These are phyloP conservation scores for Electrona antarctica DNA, from an alignment of 2,113 vertebrate species.

Conservation along the genomic window DNA sequence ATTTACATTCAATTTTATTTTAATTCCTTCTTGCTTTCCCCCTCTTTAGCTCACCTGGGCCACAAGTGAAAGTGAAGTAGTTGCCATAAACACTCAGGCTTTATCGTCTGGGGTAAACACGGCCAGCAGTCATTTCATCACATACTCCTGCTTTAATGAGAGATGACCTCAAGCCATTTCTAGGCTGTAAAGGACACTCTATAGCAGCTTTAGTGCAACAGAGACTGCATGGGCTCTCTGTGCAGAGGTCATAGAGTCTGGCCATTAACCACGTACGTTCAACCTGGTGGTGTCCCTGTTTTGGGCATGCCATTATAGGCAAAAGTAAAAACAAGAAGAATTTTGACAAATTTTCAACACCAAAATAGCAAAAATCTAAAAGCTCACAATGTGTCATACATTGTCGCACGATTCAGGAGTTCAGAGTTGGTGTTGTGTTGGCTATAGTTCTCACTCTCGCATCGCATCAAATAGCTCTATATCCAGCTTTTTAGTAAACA, in stretches of 20 bases:
- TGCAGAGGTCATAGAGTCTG: slow-evolving; percentile 40
- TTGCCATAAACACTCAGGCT: slow-evolving; percentile 59
- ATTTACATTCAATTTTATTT: background rate
- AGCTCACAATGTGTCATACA: no score
- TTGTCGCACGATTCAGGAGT: no score
- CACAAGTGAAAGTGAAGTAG: slow-evolving; percentile 39
- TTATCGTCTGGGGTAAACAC: slow-evolving; percentile 49
- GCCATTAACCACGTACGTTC: slow-evolving; percentile 26
- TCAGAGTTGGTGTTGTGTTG: no score
- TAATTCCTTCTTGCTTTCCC: slow-evolving; percentile 32
- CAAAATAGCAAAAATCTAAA: no score
- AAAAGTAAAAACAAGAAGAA: no score
- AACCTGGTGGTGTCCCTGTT: no score
- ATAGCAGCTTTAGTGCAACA: slow-evolving; percentile 56
- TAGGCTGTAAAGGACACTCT: slow-evolving; percentile 62
- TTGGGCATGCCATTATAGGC: no score
- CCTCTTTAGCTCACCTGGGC: slow-evolving; percentile 45
- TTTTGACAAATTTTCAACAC: no score
- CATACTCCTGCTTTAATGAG: slow-evolving; percentile 65
- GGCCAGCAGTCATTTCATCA: slow-evolving; percentile 58
- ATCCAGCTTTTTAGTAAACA: no score
- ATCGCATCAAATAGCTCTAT: no score
- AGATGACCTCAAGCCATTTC: slow-evolving; percentile 73
- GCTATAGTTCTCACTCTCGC: no score
- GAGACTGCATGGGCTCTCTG: slow-evolving; percentile 39